phyloP scores from a whole-genome alignment of 2,888 invertebrate genomes.

The Bombylius major region DNA sequence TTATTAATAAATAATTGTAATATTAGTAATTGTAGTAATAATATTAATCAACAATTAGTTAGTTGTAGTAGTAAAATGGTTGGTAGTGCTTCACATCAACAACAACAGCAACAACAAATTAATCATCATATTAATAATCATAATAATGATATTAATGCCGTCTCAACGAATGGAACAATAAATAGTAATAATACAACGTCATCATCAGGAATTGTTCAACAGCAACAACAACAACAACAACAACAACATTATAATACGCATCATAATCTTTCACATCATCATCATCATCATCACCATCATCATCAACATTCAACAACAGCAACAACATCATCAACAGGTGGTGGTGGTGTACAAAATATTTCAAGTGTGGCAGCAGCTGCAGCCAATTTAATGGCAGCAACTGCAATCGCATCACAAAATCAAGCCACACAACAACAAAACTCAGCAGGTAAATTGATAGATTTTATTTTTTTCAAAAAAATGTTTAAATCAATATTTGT shows the following conservation, averaged over 20 bases:
- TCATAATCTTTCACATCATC: not conserved
- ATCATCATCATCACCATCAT: not conserved
- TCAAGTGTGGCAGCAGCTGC: conserved; percentile 10
- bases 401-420: conserved; percentile 10
- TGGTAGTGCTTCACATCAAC: conserved; percentile 7
- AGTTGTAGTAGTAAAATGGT: conserved; percentile 9
- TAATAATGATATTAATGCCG: not conserved
- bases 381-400: conserved; percentile 10
- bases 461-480: not conserved
- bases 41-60: conserved; percentile 4
- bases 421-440: not conserved
- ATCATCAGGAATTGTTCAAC: not conserved
- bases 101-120: conserved; percentile 5
- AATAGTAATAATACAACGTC: conserved; percentile 2
- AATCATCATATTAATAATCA: not conserved
- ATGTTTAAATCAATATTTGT: not conserved
- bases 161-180: conserved; percentile 1
- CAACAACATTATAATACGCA: conserved; percentile 6
- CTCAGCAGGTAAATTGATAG: conserved; percentile 1
- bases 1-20: conserved; percentile 11
- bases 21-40: conserved; percentile 7
- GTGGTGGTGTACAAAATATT: conserved; percentile 1
- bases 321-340: not conserved
- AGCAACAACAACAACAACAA: conserved; percentile 10
- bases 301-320: no score